Evolutionary conservation across 2,888 invertebrate species (phyloP).

Genomic region (Spisula solida): DNA sequence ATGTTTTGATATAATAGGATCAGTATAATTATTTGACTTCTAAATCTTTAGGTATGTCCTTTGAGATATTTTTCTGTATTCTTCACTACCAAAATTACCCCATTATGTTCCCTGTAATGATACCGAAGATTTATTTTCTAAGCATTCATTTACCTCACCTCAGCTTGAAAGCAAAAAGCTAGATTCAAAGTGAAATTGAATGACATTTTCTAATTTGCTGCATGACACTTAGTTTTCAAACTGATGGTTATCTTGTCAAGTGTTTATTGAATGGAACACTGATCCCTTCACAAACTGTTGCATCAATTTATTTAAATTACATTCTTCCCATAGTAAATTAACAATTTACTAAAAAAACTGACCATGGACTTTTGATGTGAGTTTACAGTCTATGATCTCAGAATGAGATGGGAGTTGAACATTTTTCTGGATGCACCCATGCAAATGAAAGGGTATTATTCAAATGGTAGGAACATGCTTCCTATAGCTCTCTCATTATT

Average conservation of each 20-base stretch:
- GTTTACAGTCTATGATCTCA: neutral
- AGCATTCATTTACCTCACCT: neutral
- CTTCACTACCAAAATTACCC: neutral
- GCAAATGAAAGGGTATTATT: too few relatives aligned
- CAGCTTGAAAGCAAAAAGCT: slow-evolving; percentile 14
- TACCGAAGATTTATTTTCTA: neutral
- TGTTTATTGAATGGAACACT: neutral
- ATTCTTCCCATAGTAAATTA: neutral
- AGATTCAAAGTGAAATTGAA: slow-evolving; percentile 41
- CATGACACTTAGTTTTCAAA: slow-evolving; percentile 20
- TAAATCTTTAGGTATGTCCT: neutral
- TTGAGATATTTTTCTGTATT: neutral
- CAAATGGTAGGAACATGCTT: too few relatives aligned
- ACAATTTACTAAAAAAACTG: neutral
- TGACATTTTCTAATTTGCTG: slow-evolving; percentile 31
- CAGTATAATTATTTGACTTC: neutral
- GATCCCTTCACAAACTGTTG: slow-evolving; percentile 3
- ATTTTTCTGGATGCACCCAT: too few relatives aligned
- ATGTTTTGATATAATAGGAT: neutral
- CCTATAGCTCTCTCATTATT: too few relatives aligned
- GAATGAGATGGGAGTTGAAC: too few relatives aligned
- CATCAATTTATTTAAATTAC: slow-evolving; percentile 18
- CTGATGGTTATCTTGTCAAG: slow-evolving; percentile 39
- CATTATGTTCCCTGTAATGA: slow-evolving; percentile 27
- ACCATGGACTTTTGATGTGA: slow-evolving; percentile 2